phyloP scores from a whole-genome alignment of 2,797 vertebrate species.

The Microctenopoma lineatum region DNA sequence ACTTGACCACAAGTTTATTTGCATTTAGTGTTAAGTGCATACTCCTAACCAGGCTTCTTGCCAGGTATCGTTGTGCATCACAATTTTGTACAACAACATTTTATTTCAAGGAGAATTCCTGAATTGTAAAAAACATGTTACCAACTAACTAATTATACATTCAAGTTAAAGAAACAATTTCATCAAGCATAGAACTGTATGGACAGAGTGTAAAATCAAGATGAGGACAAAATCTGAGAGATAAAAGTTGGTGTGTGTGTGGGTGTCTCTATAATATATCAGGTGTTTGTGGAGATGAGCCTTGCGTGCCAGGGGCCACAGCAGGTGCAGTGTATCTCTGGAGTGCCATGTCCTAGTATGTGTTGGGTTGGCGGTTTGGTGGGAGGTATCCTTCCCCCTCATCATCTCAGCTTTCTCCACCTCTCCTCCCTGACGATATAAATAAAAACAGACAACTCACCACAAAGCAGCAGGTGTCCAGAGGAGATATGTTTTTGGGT shows the following conservation, averaged over 20 bases:
- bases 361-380: conserved; percentile 38
- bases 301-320: conserved; percentile 64
- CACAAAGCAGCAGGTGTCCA: conserved; percentile 56
- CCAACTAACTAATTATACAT: neutral
- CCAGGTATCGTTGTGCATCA: neutral
- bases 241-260: conserved; percentile 26
- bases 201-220: neutral
- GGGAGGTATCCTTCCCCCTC: conserved; percentile 55
- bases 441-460: conserved; percentile 78
- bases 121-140: neutral
- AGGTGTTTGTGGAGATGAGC: conserved; percentile 73
- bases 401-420: conserved; percentile 75
- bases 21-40: neutral
- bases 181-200: neutral
- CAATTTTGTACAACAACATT: neutral
- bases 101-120: neutral
- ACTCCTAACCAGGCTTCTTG: neutral
- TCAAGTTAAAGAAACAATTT: neutral
- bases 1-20: neutral
- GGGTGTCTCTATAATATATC: conserved; percentile 54
- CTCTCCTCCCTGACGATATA: conserved; percentile 74
- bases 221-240: neutral
- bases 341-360: conserved; percentile 69
- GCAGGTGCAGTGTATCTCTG: conserved; percentile 76
- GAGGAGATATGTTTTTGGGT: conserved; percentile 31